Conservation (phyloP, 2,797 vertebrate genomes). For the Hippoglossus hippoglossus region DNA sequence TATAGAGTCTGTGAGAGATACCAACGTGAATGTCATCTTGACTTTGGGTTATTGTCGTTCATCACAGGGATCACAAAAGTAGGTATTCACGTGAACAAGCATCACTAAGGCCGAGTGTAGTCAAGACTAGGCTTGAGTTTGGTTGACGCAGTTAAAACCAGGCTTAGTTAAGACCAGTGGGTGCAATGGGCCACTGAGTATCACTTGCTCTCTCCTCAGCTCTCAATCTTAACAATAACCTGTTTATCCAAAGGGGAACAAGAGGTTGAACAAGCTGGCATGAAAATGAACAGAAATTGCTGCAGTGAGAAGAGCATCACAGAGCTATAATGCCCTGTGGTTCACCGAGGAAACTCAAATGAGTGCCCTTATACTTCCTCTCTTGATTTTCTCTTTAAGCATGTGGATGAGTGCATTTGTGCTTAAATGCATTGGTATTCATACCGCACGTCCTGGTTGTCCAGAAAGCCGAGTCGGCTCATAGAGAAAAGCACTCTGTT, state of each 20-base stretch:
- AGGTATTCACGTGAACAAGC: too few species aligned
- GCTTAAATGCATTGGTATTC: slow-evolving; percentile 57
- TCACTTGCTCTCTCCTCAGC: neutral
- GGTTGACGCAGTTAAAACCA: too few species aligned
- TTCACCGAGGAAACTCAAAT: slow-evolving; percentile 24
- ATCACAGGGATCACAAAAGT: too few species aligned
- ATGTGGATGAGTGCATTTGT: slow-evolving; percentile 44
- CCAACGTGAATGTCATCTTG: too few species aligned
- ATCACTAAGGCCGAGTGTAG: slow-evolving; percentile 9
- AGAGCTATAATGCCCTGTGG: slow-evolving; percentile 18
- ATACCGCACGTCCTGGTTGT: slow-evolving; percentile 51
- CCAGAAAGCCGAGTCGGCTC: slow-evolving; percentile 48
- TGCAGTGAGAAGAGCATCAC: slow-evolving; percentile 2
- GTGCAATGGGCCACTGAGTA: slow-evolving; percentile 1
- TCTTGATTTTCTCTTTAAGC: slow-evolving; percentile 53
- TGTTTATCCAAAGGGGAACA: slow-evolving; percentile 1
- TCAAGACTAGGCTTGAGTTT: neutral
- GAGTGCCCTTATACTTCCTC: slow-evolving; percentile 29
- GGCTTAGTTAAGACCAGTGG: neutral
- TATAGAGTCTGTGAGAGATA: too few species aligned
- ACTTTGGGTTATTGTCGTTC: too few species aligned
- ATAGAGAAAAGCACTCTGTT: slow-evolving; percentile 67
- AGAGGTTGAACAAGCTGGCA: neutral
- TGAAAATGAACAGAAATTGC: neutral
- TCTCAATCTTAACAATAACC: slow-evolving; percentile 18